Evolutionary conservation across 2,113 vertebrate species (phyloP), one percentile per base, ranked within the genome.

Genomic region (Chaetops frenatus): DNA sequence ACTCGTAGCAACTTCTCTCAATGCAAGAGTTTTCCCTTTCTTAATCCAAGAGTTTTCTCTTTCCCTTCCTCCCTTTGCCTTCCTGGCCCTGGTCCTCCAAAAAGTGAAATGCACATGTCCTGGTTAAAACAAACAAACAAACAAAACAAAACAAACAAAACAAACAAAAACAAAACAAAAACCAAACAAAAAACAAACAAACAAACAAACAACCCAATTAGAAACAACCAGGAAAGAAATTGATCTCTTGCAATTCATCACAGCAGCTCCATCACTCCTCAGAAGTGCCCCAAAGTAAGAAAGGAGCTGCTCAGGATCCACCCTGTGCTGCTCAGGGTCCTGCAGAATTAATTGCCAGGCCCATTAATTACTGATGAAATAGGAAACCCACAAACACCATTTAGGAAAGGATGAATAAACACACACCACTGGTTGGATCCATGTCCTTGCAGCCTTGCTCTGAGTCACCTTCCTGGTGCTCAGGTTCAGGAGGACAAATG

Each of bases 311-410:
- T 96, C 90, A 92, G 86, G 94, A 96, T 65, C 91, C 78, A 92
- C 92, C 90, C 69, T 2, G 20, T 19, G 2, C 23, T 33, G 35
- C 62, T 83, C 58, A 95, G 95, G 89, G 91, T 74, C 82, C 92
- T 78, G 76, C 71, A 90, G 95, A 95, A 97, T 92, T 96, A 95
- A 98, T 97, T 97, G 92, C 76, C 80, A 84, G 95, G 87, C 94
- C 61, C 51, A 73, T 93, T 92, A 96, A 95, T 95, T 97, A 95
- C 94, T 96, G 94, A 96, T 97, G 95, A 96, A 97, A 95, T 88
- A 95, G 96, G 81, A 97, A 96, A 96, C 91, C 88, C 79, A 58
- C 94, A 93, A 92, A 96, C 92, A 61, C 92, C 79, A 69, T n/a
- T 89, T 85, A 97, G 88, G 94, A 94, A 93, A 81, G 84, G 71